Evolutionary conservation across 1,140 invertebrate species (phyloP).

Genomic region (Papilio polyxenes): DNA sequence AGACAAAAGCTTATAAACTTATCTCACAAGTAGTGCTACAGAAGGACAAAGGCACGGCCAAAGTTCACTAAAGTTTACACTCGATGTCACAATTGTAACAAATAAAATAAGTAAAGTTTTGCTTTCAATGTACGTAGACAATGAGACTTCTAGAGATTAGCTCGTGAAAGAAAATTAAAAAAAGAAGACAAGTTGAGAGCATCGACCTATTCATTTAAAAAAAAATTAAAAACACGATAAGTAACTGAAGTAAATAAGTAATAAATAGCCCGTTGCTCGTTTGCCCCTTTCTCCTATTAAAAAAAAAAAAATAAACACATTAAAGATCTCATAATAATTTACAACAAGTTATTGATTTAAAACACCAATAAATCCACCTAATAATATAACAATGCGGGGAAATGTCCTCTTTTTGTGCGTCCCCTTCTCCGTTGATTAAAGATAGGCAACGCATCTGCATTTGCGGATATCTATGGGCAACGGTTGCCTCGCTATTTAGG

Average conservation of each 20-base stretch:
- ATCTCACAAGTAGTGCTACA: background rate
- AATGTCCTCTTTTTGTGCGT: too few relatives aligned
- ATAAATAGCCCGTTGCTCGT: too few relatives aligned
- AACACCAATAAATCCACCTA: too few relatives aligned
- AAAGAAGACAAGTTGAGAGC: background rate
- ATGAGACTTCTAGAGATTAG: background rate
- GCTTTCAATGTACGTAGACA: background rate
- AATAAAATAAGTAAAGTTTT: background rate
- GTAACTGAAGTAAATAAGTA: too few relatives aligned
- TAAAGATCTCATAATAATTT: too few relatives aligned
- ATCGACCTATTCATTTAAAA: background rate
- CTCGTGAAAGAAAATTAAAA: background rate
- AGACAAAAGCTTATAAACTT: slow-evolving; percentile 15
- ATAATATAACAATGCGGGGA: too few relatives aligned
- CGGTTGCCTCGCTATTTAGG: too few relatives aligned
- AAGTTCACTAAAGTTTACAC: slow-evolving; percentile 16
- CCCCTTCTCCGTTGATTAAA: too few relatives aligned
- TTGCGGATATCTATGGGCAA: too few relatives aligned
- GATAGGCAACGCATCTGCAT: too few relatives aligned
- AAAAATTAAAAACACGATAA: background rate
- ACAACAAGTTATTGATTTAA: background rate
- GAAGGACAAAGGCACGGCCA: background rate
- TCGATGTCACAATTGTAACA: slow-evolving; percentile 1
- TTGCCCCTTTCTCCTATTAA: too few relatives aligned
- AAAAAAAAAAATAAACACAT: too few relatives aligned